phyloP scores from a whole-genome alignment of 2,113 vertebrate species.

The Centropus bengalensis region DNA sequence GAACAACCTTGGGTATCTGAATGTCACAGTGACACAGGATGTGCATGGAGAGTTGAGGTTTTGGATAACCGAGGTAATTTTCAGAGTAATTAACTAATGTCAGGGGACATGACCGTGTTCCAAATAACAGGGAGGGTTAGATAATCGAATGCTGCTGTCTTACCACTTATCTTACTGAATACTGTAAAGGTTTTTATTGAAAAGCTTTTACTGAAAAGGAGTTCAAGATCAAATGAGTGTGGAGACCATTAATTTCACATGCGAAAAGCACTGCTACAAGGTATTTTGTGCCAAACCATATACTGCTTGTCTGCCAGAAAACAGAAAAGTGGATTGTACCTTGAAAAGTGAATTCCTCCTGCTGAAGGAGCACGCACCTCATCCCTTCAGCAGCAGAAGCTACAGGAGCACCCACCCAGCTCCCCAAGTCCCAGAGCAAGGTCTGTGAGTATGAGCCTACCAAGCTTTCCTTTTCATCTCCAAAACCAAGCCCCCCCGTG shows the following conservation, averaged over 20 bases:
- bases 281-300: slow-evolving; percentile 35
- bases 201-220: slow-evolving; percentile 66
- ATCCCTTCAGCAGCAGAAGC: background rate
- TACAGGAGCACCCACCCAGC: background rate
- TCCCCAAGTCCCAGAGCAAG: background rate
- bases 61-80: slow-evolving; percentile 67
- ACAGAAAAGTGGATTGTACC: background rate
- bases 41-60: slow-evolving; percentile 48
- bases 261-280: background rate
- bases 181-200: slow-evolving; percentile 60
- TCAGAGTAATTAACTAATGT: slow-evolving; percentile 69
- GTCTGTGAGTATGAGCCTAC: background rate
- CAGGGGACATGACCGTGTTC: slow-evolving; percentile 49
- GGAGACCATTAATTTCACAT: slow-evolving; percentile 41
- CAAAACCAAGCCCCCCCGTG: background rate
- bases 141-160: slow-evolving; percentile 58
- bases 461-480: background rate
- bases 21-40: slow-evolving; percentile 57
- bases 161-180: slow-evolving; percentile 56
- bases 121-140: slow-evolving; percentile 61
- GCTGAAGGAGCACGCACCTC: background rate
- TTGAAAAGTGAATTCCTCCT: background rate
- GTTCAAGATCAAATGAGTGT: slow-evolving; percentile 32
- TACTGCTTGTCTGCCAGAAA: background rate
- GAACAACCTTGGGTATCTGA: slow-evolving; percentile 60